These are phyloP conservation scores for Cavia porcellus DNA, from an alignment of 2,113 vertebrate species.

Conservation along the genomic window DNA sequence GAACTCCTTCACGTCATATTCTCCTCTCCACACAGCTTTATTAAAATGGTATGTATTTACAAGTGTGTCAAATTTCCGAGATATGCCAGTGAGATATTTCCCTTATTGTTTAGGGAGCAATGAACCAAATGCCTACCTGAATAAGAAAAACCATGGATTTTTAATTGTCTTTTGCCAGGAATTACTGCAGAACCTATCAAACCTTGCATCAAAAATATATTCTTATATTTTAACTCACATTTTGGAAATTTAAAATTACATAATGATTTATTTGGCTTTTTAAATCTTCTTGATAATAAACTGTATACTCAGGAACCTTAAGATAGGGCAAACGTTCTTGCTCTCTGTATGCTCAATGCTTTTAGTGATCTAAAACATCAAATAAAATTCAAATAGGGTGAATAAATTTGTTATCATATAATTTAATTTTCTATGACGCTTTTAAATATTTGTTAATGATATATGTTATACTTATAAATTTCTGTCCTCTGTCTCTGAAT, in stretches of 20 bases:
- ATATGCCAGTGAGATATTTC: neutral
- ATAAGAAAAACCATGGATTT: neutral
- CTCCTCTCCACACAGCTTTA: neutral
- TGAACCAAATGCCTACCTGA: neutral
- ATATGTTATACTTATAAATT: neutral
- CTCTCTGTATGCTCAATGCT: neutral
- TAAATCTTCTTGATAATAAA: neutral
- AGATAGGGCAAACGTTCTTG: neutral
- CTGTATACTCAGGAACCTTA: neutral
- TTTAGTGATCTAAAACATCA: neutral
- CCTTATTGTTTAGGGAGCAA: neutral
- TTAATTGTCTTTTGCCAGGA: neutral
- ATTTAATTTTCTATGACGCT: neutral
- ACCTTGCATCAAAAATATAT: neutral
- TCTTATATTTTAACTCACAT: neutral
- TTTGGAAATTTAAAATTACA: neutral
- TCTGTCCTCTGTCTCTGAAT: neutral
- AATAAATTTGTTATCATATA: neutral
- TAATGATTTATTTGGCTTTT: neutral
- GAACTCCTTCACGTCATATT: neutral
- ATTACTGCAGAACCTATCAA: neutral
- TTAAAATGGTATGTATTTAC: neutral
- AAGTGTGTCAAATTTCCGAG: neutral
- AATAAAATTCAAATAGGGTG: neutral
- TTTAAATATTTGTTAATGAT: neutral